Conservation (phyloP, 2,888 invertebrate species). For the Drosophila buzzatii region DNA sequence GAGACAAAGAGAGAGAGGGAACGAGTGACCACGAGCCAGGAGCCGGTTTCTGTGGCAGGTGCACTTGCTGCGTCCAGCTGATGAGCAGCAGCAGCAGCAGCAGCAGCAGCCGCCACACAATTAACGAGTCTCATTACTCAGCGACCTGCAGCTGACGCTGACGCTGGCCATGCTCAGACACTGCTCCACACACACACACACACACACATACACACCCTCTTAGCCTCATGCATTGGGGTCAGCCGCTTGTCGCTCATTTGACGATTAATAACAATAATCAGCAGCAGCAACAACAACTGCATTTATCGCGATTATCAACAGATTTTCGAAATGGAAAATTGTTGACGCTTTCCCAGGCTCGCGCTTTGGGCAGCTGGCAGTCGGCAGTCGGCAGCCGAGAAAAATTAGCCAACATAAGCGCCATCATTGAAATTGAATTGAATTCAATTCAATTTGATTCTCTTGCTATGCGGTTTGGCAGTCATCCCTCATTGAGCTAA, state of each 20-base stretch:
- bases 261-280: slow-evolving; percentile 64
- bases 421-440: slow-evolving; percentile 50
- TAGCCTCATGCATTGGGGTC: slow-evolving; percentile 49
- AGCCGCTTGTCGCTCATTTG: slow-evolving; percentile 52
- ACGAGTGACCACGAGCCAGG: slow-evolving; percentile 10
- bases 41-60: slow-evolving; percentile 63
- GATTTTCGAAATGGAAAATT: slow-evolving; percentile 26
- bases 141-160: slow-evolving; percentile 56
- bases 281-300: slow-evolving; percentile 10
- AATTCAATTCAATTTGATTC: slow-evolving; percentile 47
- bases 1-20: slow-evolving; percentile 5
- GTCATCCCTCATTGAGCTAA: slow-evolving; percentile 54
- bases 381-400: background rate
- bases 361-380: slow-evolving; percentile 25
- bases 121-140: slow-evolving; percentile 67
- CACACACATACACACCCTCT: background rate
- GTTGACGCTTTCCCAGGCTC: slow-evolving; percentile 56
- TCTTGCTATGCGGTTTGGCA: slow-evolving; percentile 39
- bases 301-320: slow-evolving; percentile 13
- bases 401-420: slow-evolving; percentile 38
- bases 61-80: slow-evolving; percentile 41
- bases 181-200: background rate
- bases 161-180: background rate
- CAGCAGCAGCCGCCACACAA: slow-evolving; percentile 43
- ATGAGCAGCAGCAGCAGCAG: slow-evolving; percentile 20